phyloP scores from a whole-genome alignment of 2,113 vertebrate genomes.

The Ranitomeya variabilis region DNA sequence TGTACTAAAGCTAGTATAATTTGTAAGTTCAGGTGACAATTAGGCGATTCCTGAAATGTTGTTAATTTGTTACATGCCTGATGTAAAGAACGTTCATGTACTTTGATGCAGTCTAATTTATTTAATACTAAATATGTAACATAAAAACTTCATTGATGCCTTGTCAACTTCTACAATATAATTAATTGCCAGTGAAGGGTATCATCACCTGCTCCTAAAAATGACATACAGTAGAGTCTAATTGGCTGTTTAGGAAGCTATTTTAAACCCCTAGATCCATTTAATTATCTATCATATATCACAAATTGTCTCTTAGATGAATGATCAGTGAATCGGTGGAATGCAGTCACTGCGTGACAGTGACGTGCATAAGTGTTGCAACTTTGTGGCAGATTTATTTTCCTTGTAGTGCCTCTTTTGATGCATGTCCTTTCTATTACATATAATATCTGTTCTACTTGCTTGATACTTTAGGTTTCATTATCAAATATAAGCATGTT shows the following conservation, averaged over 20 bases:
- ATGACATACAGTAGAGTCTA: constrained; percentile 10
- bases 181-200: constrained; percentile 26
- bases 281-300: neutral
- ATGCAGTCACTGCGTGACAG: neutral
- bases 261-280: neutral
- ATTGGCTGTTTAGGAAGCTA: constrained; percentile 37
- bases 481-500: too few species aligned
- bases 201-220: constrained; percentile 26
- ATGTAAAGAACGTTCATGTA: neutral
- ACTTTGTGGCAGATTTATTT: too few species aligned
- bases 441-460: too few species aligned
- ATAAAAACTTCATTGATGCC: constrained; percentile 13
- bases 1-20: neutral
- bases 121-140: constrained; percentile 17
- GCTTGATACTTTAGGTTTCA: too few species aligned
- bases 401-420: too few species aligned
- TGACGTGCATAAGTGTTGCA: too few species aligned
- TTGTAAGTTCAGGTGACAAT: constrained; percentile 23
- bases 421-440: too few species aligned
- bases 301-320: neutral
- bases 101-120: constrained; percentile 14
- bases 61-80: constrained; percentile 21
- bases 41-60: neutral
- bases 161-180: constrained; percentile 32
- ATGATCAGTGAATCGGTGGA: neutral